A percentile compares a stretch with the other conserved stretches of the same genome.
Conservation (phyloP, 2,888 invertebrate species). For the Melanargia galathea region DNA sequence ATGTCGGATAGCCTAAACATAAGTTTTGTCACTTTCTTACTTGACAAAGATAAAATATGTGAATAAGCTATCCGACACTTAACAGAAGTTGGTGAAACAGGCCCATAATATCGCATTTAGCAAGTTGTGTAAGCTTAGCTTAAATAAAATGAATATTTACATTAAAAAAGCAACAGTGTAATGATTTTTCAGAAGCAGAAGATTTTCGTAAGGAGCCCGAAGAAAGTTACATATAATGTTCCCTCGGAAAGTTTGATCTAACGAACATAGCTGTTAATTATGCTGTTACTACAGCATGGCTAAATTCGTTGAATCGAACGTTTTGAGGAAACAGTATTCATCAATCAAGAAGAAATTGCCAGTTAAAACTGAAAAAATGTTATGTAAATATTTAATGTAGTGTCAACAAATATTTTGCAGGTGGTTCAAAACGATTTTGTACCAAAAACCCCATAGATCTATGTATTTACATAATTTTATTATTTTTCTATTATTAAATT, state of each 20-base stretch:
- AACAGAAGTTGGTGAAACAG: too few relatives aligned
- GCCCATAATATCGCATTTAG: neutral
- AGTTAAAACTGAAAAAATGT: neutral
- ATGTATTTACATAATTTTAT: too few relatives aligned
- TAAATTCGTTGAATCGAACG: constrained; percentile 68
- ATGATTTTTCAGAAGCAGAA: constrained; percentile 1
- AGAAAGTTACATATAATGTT: constrained; percentile 23
- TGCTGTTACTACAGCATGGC: constrained; percentile 40
- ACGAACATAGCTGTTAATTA: constrained; percentile 45
- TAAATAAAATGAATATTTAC: neutral
- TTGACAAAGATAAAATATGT: too few relatives aligned
- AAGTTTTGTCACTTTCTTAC: too few relatives aligned
- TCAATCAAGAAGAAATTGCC: neutral
- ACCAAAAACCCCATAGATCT: too few relatives aligned
- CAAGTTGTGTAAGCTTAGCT: neutral
- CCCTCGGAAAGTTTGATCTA: constrained; percentile 50
- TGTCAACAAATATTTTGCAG: too few relatives aligned
- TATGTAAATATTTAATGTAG: neutral
- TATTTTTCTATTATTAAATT: too few relatives aligned
- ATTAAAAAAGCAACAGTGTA: neutral
- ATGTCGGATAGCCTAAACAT: too few relatives aligned
- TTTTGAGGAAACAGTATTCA: constrained; percentile 33
- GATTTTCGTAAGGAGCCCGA: constrained; percentile 8
- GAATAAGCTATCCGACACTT: too few relatives aligned
- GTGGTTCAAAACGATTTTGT: too few relatives aligned